A percentile compares a stretch with the other conserved stretches of the same genome.
Evolutionary conservation across 92 coral and sea anemone species (phyloP).

Genomic region (Micromussa lordhowensis): DNA sequence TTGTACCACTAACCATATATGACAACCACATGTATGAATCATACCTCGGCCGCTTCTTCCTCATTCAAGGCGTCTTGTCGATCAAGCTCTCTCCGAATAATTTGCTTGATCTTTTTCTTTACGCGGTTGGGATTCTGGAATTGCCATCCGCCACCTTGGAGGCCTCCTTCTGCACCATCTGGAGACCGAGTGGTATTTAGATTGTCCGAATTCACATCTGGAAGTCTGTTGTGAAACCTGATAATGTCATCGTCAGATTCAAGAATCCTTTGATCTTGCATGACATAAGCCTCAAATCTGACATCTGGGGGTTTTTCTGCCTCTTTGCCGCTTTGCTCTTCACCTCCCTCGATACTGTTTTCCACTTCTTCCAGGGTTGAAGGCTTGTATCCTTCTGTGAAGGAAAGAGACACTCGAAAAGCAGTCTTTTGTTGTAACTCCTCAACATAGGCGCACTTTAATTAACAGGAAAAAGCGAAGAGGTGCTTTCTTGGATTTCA

Average conservation of each 20-base stretch:
- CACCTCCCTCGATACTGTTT: slow-evolving; percentile 4
- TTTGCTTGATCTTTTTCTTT: slow-evolving; percentile 42
- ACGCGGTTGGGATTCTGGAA: slow-evolving; percentile 47
- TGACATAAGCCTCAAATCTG: slow-evolving; percentile 44
- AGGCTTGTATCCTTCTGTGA: not conserved
- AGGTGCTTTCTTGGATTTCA: no score
- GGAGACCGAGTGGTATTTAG: not conserved
- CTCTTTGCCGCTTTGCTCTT: not conserved
- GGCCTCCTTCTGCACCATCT: not conserved
- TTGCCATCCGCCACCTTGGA: slow-evolving; percentile 48
- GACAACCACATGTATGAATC: not conserved
- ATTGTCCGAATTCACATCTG: slow-evolving; percentile 9
- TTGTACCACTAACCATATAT: not conserved
- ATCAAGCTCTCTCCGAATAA: slow-evolving; percentile 40
- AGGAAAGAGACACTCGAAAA: not conserved
- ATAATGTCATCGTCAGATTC: slow-evolving; percentile 52
- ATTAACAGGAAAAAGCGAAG: no score
- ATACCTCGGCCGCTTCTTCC: slow-evolving; percentile 39
- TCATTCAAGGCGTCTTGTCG: slow-evolving; percentile 57
- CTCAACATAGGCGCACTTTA: no score
- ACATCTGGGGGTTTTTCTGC: slow-evolving; percentile 12
- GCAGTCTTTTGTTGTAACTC: no score
- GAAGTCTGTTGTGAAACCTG: not conserved
- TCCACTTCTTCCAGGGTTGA: not conserved
- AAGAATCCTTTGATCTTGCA: slow-evolving; percentile 60